Base-by-base conservation (phyloP, 1,140 invertebrate genomes). In the Maconellicoccus hirsutus region DNA sequence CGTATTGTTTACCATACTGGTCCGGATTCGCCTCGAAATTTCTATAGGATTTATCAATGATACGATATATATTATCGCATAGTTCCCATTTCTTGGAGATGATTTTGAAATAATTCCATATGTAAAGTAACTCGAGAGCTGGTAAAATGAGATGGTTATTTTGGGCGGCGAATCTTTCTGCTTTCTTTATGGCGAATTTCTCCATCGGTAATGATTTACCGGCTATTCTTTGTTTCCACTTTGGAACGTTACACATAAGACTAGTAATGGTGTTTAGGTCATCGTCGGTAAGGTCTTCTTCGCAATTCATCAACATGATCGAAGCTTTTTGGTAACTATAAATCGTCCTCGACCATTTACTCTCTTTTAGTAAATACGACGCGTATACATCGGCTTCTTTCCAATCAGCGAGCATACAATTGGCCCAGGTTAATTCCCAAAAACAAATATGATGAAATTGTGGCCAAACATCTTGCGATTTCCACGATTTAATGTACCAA, bases 181-280 rank as follows among this genome's bases (percentile, higher is more conserved):
- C 85, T 77, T 94, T 94, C 77, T 87, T 90, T 10, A 93, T 85
- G 38, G 90, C 88, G 82, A 97, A 98, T 77, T 98, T 98, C 79
- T 98, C 96, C 84, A 97, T 90, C 16, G 96, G 95, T 74, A 98
- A 80, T 7, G 94, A 97, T 82, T 98, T 97, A 0, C 96, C 96
- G 33, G 94, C 94, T 71, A 98, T 94, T 71, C 90, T 83, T 78
- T 96, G 91, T 76, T 93, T 94, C 78, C 87, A 87, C 61, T 82
- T 82, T 7, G 93, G 91, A 21, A 90, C 88, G 74, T 88, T 85
- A 73, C 90, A 83, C 83, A 91, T 86, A 12, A 91, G 77, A 26
- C 79, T 79, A 22, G 83, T 80, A 25, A 87, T 81, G 26, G 79
- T 80, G 8, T 80, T 72, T 63, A 73, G 73, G 70, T 86, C 83